Base-by-base conservation (phyloP, 2,113 vertebrate genomes). In the Albula goreensis region DNA sequence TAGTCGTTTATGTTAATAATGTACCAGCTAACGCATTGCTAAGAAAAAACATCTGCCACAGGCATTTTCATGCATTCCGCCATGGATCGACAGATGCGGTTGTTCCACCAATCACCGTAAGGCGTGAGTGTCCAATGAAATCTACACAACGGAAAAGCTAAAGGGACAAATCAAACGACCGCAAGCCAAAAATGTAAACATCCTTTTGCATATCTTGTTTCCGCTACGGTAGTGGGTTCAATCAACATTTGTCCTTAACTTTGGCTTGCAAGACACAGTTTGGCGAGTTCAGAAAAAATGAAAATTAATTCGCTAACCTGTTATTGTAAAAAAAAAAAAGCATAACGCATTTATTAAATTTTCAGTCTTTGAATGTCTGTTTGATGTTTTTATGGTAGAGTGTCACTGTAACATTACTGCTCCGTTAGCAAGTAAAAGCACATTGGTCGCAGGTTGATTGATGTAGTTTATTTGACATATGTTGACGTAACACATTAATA, bases 91-190 rank as follows among this genome's bases (percentile, higher is more conserved):
- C 56, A 51, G 17, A 15, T 48, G 50, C 60, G 0, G 10, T 5
- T 19, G 9, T 1, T 66, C 15, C 41, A 91, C 94, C 95, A 95
- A 94, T 94, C 91, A 90, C 0, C 56, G 11, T 11, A 17, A 79
- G 41, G 0, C n/a, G 19, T 13, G 25, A 15, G 25, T 50, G 70
- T 80, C 85, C 84, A 85, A 80, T 80, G 66, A 88, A 41, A 3
- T 79, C 4, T 1, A 0, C 85, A 85, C 87, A 6, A 96, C 90
- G 93, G 94, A 2, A 70, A 3, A 0, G 19, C 56, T 0, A 80
- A 88, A 79, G 17, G 22, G 91, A 88, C 93, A 92, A 83, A 88
- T 0, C 0, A 78, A 0, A 74, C 78, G 70, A 74, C 22, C 70
- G n/a, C 10, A n/a, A 11, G 1, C 17, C 60, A 4, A 22, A 66